These are phyloP conservation scores for Astreopora myriophthalma DNA, from an alignment of 64 coral and sea anemone genomes.

Conservation along the genomic window DNA sequence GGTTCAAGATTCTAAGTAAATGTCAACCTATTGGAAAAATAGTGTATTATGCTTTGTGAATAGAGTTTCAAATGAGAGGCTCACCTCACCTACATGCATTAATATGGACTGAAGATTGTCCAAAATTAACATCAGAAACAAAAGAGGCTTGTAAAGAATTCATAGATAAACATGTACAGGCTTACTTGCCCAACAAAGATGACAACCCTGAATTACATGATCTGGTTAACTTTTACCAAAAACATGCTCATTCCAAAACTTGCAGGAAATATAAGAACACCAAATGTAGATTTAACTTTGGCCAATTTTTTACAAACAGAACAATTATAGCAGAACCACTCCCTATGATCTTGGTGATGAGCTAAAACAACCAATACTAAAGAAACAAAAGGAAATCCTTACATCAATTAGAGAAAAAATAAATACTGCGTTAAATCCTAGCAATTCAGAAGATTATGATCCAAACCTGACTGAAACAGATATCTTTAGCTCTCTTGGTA, in stretches of 20 bases:
- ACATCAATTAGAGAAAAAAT: conserved; percentile 35
- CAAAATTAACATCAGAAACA: neutral
- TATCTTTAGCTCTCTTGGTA: conserved; percentile 25
- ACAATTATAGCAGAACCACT: conserved; percentile 82
- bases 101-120: conserved; percentile 54
- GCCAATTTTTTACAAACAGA: conserved; percentile 78
- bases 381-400: conserved; percentile 53
- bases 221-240: conserved; percentile 26
- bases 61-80: conserved; percentile 59
- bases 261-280: conserved; percentile 77
- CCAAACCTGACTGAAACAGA: conserved; percentile 41
- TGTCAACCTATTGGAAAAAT: conserved; percentile 61
- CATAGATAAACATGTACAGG: conserved; percentile 62
- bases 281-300: conserved; percentile 84
- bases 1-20: conserved; percentile 9
- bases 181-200: conserved; percentile 30
- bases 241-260: conserved; percentile 55
- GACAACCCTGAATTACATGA: conserved; percentile 43
- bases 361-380: neutral
- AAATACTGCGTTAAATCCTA: conserved; percentile 49
- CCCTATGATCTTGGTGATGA: conserved; percentile 50
- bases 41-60: conserved; percentile 62
- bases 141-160: conserved; percentile 25
- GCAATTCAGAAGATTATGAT: conserved; percentile 51
- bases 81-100: conserved; percentile 36